Conservation (phyloP, 2,113 vertebrate species). For the Mixornis gularis region DNA sequence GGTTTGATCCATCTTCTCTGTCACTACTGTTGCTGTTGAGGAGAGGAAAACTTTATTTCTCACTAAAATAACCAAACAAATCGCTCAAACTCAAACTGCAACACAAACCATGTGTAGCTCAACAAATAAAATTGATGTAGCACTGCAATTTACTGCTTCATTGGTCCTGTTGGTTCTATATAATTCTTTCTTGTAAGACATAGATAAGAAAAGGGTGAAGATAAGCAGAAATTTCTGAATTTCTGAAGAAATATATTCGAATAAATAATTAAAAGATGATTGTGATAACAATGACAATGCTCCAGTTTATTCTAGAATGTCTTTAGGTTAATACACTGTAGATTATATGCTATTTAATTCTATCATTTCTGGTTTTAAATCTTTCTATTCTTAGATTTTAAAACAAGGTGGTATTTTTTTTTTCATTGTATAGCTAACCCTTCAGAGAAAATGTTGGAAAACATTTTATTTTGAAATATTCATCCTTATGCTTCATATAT, state of each 20-base stretch:
- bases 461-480: constrained; percentile 37
- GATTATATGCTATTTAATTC: background rate
- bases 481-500: constrained; percentile 19
- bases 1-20: background rate
- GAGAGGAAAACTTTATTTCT: background rate
- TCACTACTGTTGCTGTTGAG: background rate
- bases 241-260: background rate
- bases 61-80: background rate
- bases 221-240: background rate
- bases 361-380: background rate
- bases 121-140: background rate
- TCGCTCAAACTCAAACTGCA: background rate
- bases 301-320: background rate
- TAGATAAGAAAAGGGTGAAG: background rate
- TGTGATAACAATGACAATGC: background rate
- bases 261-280: background rate
- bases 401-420: background rate
- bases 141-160: background rate
- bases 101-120: background rate
- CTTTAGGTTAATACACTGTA: background rate
- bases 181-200: background rate
- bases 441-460: constrained; percentile 40
- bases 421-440: background rate
- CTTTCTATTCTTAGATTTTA: constrained; percentile 14
- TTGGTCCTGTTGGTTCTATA: background rate